Base-by-base conservation (phyloP, 2,797 vertebrate genomes). In the Sebastiscus albofasciatus region DNA sequence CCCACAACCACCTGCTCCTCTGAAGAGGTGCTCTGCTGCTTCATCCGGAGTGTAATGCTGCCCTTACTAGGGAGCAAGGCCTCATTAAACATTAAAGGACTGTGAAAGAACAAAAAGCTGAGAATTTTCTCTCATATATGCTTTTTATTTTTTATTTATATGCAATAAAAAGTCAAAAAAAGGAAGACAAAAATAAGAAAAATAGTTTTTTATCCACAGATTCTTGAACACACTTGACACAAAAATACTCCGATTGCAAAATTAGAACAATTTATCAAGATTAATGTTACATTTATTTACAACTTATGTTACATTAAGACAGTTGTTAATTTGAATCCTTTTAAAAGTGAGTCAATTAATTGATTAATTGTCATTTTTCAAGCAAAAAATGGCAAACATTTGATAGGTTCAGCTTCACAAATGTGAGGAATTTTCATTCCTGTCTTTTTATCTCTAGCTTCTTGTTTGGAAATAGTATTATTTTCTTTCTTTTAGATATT, bases 1-100 rank as follows among this genome's bases (percentile, higher is more conserved):
- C 64, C 75, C 29, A 56, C 59, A 72, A 76, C 22, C 74, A 52
- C 75, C 62, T 82, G 84, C 72, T 70, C 39, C 46, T 67, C 67
- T 55, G 66, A 79, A 65, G 69, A 71, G 79, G 9, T 10, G 49
- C 76, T 76, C 75, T 58, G 70, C 66, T 64, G 76, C 46, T n/a
- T 7, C 4, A 13, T 65, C 14, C 2, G 42, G 33, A 1, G 20
- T 3, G 2, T 56, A 46, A 59, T 5, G 18, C 5, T 14, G 1
- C 14, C 65, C 31, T 73, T 78, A 75, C 84, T 75, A 86, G 36
- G 13, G 81, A 55, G 52, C 58, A 20, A 46, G 52, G 29, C 22
- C 6, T 76, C 36, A 10, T 52, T 75, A 56, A 46, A 65, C 75
- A 67, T 34, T 22, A 56, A 22, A n/a, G 8, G n/a, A 10, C 34